Percentiles rank a stretch among this genome's conserved stretches.
phyloP scores from a whole-genome alignment of 2,888 invertebrate genomes.

The Cosmopolites sordidus region DNA sequence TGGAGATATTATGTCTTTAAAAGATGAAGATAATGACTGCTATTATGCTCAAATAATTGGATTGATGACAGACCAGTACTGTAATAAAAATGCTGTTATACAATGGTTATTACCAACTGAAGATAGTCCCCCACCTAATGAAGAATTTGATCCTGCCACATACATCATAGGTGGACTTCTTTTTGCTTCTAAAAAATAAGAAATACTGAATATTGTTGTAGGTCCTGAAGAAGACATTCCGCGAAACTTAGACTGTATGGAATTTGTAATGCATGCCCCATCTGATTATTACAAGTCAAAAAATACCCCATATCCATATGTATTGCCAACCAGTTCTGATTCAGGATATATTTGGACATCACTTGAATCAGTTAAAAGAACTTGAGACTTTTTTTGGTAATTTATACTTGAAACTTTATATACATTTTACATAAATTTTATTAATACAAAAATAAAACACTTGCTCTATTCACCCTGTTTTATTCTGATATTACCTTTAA shows the following conservation, averaged over 20 bases:
- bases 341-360: constrained; percentile 65
- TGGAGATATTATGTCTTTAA: constrained; percentile 86
- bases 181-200: not conserved
- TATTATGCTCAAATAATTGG: constrained; percentile 90
- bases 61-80: constrained; percentile 85
- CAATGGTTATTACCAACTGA: constrained; percentile 89
- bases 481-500: not conserved
- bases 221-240: constrained; percentile 90
- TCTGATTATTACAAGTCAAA: constrained; percentile 82
- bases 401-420: not conserved
- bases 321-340: constrained; percentile 40
- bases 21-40: constrained; percentile 68
- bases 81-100: constrained; percentile 87
- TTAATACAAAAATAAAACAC: not conserved
- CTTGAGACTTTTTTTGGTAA: too few species aligned
- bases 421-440: not conserved
- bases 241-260: constrained; percentile 78
- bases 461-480: not conserved
- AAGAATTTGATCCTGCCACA: constrained; percentile 81
- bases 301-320: constrained; percentile 70
- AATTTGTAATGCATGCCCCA: constrained; percentile 91
- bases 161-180: constrained; percentile 73
- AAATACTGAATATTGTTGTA: constrained; percentile 35
- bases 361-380: constrained; percentile 44
- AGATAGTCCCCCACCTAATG: constrained; percentile 70